Evolutionary conservation across 2,797 vertebrate genomes (phyloP), one percentile per base, ranked within the genome.

Genomic region (Mus spretus): DNA sequence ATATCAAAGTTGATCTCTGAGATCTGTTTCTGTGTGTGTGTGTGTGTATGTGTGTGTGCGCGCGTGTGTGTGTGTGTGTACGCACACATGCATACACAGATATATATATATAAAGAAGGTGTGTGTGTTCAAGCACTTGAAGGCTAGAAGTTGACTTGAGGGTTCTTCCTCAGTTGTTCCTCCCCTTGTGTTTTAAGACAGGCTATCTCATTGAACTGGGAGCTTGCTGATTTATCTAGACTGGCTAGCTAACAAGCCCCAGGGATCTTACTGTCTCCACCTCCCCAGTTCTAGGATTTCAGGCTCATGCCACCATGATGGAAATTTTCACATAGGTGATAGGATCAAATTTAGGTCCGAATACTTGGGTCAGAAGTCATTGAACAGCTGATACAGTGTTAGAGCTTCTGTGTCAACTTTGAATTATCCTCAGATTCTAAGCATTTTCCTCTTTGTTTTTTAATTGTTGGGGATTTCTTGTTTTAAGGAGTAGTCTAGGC

Each of bases 361-460:
- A 82, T 40, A 59, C n/a, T 59, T 59, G 37, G 80, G 55, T 59
- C n/a, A 82, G 80, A 82, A 82, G n/a, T 59, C 67, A 70, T 19
- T n/a, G 67, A n/a, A 70, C 34, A 82, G 22, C 37, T 59, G 63
- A 63, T 91, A 67, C 0, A 37, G 28, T 93, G 89, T 93, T 55
- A 47, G 47, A 78, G 28, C 72, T 90, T 92, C 81, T 90, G n/a
- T 80, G 31, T 96, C 89, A 17, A 50, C 55, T 91, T 91, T 94
- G 61, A 91, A 75, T 97, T 22, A 93, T 93, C 67, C 84, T 94
- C 88, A 88, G 26, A 28, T 88, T 77, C 13, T 93, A 74, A 67
- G 44, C 7, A 50, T 85, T 67, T 83, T 63, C 3, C 1, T 28
- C 11, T 26, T 40, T 22, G 4, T 10, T 74, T 28, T 57, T 26